phyloP scores from a whole-genome alignment of 2,888 invertebrate species.

The Melanargia galathea region DNA sequence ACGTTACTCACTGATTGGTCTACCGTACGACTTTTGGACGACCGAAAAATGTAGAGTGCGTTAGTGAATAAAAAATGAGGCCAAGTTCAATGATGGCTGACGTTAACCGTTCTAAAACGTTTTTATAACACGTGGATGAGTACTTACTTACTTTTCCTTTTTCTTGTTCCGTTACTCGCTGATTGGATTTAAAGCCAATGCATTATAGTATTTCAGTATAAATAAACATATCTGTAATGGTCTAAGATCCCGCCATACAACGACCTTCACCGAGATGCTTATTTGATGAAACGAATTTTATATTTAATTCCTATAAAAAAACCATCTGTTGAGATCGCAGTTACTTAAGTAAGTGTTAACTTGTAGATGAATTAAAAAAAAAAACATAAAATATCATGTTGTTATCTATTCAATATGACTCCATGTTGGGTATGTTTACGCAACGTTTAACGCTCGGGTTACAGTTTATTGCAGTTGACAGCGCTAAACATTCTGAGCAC shows the following conservation, averaged over 20 bases:
- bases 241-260: too few relatives aligned
- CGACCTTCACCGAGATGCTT: too few relatives aligned
- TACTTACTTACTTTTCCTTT: slow-evolving; percentile 4
- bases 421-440: background rate
- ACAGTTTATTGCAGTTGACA: slow-evolving; percentile 28
- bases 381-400: too few relatives aligned
- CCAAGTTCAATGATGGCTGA: slow-evolving; percentile 12
- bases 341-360: too few relatives aligned
- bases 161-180: slow-evolving; percentile 2
- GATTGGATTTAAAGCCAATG: slow-evolving; percentile 1
- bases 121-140: background rate
- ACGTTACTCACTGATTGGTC: slow-evolving; percentile 1
- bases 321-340: too few relatives aligned
- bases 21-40: slow-evolving; percentile 13
- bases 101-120: slow-evolving; percentile 17
- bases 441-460: slow-evolving; percentile 21
- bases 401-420: background rate
- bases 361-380: too few relatives aligned
- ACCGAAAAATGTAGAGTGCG: slow-evolving; percentile 8
- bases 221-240: too few relatives aligned
- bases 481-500: slow-evolving; percentile 29
- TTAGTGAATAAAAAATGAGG: slow-evolving; percentile 12
- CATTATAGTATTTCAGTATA: background rate
- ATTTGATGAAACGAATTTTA: too few relatives aligned
- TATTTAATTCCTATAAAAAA: too few relatives aligned